Evolutionary conservation across 2,797 vertebrate species (phyloP).

Genomic region (Arrhamphus sclerolepis): DNA sequence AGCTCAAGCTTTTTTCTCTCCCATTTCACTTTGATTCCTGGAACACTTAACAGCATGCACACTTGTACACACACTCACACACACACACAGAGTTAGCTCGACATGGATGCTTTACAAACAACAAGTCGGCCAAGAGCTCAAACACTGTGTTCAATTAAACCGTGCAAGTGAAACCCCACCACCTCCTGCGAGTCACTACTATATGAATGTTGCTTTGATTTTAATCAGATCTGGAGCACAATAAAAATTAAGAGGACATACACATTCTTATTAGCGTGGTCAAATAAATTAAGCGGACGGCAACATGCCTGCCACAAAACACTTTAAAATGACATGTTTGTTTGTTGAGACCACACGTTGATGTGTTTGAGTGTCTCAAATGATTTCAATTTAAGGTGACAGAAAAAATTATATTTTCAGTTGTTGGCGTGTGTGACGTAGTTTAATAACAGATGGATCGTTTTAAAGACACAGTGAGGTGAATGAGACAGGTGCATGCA

Average conservation of each 20-base stretch:
- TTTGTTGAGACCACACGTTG: background rate
- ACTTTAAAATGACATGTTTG: background rate
- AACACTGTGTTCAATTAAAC: constrained; percentile 61
- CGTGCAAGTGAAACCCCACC: constrained; percentile 36
- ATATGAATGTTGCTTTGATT: constrained; percentile 34
- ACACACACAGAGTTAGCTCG: constrained; percentile 23
- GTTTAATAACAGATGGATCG: no score
- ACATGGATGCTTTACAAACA: constrained; percentile 53
- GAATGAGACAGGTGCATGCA: no score
- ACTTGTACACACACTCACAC: constrained; percentile 8
- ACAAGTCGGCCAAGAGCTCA: constrained; percentile 66
- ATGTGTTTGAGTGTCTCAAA: background rate
- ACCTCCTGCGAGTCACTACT: constrained; percentile 23
- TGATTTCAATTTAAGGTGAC: background rate
- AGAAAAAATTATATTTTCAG: no score
- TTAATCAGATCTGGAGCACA: constrained; percentile 32
- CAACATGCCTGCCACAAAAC: constrained; percentile 9
- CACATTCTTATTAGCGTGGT: constrained; percentile 31
- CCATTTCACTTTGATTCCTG: constrained; percentile 73
- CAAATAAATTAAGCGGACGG: constrained; percentile 27
- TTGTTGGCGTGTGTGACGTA: no score
- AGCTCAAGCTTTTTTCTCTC: constrained; percentile 44
- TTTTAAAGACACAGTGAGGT: no score
- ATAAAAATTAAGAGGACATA: constrained; percentile 26
- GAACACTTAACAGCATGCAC: constrained; percentile 64